Evolutionary conservation across 1,140 invertebrate species (phyloP).

Genomic region (Aricia agestis): DNA sequence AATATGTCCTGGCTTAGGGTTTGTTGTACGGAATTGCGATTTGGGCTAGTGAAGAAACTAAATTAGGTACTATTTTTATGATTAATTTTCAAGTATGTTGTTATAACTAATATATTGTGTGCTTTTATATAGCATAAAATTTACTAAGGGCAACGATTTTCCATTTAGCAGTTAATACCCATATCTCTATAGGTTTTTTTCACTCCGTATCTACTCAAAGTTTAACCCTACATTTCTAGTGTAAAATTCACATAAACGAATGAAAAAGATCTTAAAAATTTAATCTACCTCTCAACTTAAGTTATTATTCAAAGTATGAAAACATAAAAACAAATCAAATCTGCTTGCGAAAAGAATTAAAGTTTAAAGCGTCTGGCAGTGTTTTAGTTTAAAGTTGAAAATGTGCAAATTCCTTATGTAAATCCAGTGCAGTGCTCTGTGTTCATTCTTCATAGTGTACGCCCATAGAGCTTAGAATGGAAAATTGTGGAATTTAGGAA

Average conservation of each 20-base stretch:
- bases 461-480: not conserved
- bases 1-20: too few relatives aligned
- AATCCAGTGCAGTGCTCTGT: conserved; percentile 25
- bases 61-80: too few relatives aligned
- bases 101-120: too few relatives aligned
- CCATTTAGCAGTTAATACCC: too few relatives aligned
- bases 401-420: conserved; percentile 32
- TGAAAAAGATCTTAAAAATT: not conserved
- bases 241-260: not conserved
- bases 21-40: too few relatives aligned
- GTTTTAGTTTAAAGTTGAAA: conserved; percentile 24
- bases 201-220: too few relatives aligned
- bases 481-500: not conserved
- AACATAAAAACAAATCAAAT: conserved; percentile 8
- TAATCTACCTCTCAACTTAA: not conserved
- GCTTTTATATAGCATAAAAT: too few relatives aligned
- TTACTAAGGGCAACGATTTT: too few relatives aligned
- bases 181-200: too few relatives aligned
- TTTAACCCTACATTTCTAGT: not conserved
- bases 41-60: too few relatives aligned
- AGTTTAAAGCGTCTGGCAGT: conserved; percentile 14
- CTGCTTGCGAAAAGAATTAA: conserved; percentile 4
- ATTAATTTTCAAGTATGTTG: too few relatives aligned
- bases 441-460: conserved; percentile 15
- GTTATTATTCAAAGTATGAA: not conserved